Base-by-base conservation (phyloP, 2,113 vertebrate genomes). In the Plotosus lineatus region DNA sequence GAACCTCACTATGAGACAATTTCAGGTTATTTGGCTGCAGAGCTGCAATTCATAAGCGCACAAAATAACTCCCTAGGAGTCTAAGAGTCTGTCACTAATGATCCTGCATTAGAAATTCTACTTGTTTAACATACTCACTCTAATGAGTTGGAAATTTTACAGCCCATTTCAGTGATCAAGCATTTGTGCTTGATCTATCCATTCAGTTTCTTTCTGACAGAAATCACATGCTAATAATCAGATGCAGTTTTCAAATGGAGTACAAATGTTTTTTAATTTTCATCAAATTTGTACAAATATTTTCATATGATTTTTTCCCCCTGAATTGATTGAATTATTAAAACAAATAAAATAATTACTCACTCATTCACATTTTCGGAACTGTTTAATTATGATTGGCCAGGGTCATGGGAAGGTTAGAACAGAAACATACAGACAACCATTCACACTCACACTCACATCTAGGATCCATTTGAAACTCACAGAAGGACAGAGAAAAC, bases 1-100 rank as follows among this genome's bases (percentile, higher is more conserved):
- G 66, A 17, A 46, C 11, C 40, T 19, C 12, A 17, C 8, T 48
- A 48, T 31, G 26, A 31, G 26, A 7, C 6, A 3, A 31, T 71
- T 71, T 31, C 66, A 28, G 42, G 42, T 26, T 28, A 71, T 71
- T 71, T 71, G 12, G n/a, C 40, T 69, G 40, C 21, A 1, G 8
- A 23, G 36, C 1, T 66, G 21, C 38, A n/a, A 42, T 42, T 66
- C 38, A 66, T n/a, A 1, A 42, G 38, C 9, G 4, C 40, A 26
- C n/a, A 15, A 46, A n/a, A n/a, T 17, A 69, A 28, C 66, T 71
- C n/a, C 12, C 66, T 48, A 71, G 46, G n/a, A 71, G 42, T 71
- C 42, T 46, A 17, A 69, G 40, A 4, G 6, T 17, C 66, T 17
- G 11, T 28, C n/a, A 26, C n/a, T 71, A 28, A 71, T 71, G 2